These are phyloP conservation scores for Alaudala cheleensis DNA, from an alignment of 2,113 vertebrate species.

Conservation along the genomic window DNA sequence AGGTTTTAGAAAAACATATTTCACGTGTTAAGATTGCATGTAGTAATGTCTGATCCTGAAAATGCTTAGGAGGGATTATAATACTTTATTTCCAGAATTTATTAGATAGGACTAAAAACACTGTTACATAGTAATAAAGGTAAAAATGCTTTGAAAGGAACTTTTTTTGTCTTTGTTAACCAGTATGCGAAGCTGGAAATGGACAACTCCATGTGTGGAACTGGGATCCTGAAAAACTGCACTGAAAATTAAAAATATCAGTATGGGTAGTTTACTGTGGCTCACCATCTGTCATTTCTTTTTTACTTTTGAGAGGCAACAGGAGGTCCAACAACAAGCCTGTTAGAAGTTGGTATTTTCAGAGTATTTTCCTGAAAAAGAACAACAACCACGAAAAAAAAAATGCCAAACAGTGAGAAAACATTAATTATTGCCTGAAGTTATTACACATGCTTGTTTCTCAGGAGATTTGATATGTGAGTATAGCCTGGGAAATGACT, in stretches of 20 bases:
- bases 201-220: background rate
- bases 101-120: background rate
- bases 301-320: background rate
- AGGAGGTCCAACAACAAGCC: background rate
- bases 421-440: background rate
- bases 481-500: background rate
- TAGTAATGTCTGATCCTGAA: background rate
- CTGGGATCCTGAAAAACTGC: background rate
- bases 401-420: background rate
- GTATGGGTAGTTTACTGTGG: background rate
- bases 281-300: constrained; percentile 6
- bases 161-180: background rate
- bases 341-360: background rate
- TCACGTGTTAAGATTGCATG: no score
- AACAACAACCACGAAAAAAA: background rate
- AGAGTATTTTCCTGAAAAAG: background rate
- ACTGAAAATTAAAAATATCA: background rate
- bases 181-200: background rate
- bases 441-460: background rate
- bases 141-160: background rate
- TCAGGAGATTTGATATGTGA: background rate
- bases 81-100: background rate
- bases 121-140: background rate
- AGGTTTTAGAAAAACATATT: background rate
- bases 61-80: background rate